These are phyloP conservation scores for Erithacus rubecula DNA, from an alignment of 2,797 vertebrate genomes.

Conservation along the genomic window DNA sequence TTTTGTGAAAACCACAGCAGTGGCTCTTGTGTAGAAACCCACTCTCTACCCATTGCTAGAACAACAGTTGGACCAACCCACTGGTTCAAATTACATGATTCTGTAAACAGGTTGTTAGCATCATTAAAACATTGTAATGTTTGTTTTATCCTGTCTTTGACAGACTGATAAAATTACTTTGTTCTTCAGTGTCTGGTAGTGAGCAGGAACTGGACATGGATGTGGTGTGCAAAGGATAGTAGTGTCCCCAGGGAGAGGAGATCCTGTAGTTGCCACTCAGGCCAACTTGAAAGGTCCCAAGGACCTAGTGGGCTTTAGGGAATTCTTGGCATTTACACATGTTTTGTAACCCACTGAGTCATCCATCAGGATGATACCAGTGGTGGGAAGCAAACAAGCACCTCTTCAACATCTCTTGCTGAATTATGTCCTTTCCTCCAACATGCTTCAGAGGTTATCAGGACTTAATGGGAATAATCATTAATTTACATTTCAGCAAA, in stretches of 20 bases:
- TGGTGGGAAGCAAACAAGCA: neutral
- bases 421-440: neutral
- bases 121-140: neutral
- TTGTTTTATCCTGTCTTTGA: neutral
- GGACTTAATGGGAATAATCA: neutral
- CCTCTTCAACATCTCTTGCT: neutral
- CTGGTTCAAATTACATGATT: accelerated
- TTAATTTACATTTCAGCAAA: neutral
- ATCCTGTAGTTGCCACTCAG: accelerated
- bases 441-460: neutral
- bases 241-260: neutral
- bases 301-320: neutral
- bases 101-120: neutral
- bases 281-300: neutral
- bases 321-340: neutral
- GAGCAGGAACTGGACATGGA: neutral
- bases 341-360: neutral
- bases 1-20: neutral
- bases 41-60: neutral
- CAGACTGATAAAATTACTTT: neutral
- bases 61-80: neutral
- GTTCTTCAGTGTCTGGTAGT: neutral
- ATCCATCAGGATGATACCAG: neutral
- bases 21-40: neutral
- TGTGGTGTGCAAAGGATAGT: neutral